A percentile compares a stretch with the other conserved stretches of the same genome.
Evolutionary conservation across 30 jellyfish, hydroid and myxozoan species (phyloP).

Genomic region (Pseudorhiza aurosa): DNA sequence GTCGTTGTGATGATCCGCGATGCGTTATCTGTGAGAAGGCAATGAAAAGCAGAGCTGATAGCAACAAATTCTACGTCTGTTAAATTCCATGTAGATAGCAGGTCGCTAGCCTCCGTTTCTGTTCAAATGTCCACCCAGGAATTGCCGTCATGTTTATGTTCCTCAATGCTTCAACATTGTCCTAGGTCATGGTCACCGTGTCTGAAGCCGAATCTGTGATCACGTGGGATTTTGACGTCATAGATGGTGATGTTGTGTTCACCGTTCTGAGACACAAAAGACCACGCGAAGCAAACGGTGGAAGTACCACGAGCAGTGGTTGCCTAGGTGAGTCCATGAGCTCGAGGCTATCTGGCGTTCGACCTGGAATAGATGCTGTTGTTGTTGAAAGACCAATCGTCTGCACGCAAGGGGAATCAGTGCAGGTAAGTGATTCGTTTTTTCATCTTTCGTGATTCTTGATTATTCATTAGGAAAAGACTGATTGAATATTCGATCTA

Average conservation of each 20-base stretch:
- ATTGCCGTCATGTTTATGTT: too few species aligned
- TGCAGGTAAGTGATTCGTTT: constrained; percentile 84
- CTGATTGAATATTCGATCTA: too few species aligned
- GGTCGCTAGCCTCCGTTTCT: too few species aligned
- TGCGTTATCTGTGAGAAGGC: too few species aligned
- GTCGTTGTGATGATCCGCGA: too few species aligned
- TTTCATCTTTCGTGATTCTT: not conserved
- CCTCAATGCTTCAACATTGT: too few species aligned
- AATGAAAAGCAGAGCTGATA: too few species aligned
- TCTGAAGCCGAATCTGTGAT: constrained; percentile 96
- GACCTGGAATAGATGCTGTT: constrained; percentile 99
- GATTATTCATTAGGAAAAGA: not conserved
- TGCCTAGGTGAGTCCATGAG: constrained; percentile 86
- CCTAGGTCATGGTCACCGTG: constrained; percentile 90
- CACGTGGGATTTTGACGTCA: constrained; percentile 99
- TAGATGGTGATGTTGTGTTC: constrained; percentile 93
- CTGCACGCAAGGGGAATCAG: constrained; percentile 90
- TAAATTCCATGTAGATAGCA: too few species aligned
- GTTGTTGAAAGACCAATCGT: constrained; percentile 93
- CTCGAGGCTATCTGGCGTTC: constrained; percentile 59
- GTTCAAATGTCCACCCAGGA: too few species aligned
- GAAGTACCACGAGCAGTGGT: constrained; percentile 65
- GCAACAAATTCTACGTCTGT: too few species aligned
- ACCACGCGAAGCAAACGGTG: constrained; percentile 89
- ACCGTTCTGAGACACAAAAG: constrained; percentile 95